Evolutionary conservation across 2,888 invertebrate species (phyloP).

Genomic region (Sclerodermus sp.): DNA sequence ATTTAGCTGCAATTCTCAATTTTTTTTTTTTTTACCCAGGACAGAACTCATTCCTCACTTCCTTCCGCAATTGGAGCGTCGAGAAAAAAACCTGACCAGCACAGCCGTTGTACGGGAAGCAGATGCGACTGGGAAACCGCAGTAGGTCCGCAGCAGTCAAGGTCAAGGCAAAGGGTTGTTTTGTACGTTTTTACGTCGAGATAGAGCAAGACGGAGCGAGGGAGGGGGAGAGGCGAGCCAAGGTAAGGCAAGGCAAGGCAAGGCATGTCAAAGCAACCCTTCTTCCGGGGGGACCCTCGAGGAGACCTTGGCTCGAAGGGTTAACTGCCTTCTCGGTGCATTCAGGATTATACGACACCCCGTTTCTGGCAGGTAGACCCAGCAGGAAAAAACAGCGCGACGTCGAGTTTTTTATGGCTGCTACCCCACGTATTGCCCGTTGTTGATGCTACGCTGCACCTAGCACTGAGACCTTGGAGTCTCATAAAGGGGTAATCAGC

Average conservation of each 20-base stretch:
- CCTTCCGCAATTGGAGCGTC: no score
- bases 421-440: neutral
- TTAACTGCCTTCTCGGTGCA: constrained; percentile 32
- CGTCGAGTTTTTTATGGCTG: constrained; percentile 11
- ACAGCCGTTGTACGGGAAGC: no score
- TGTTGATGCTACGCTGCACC: neutral
- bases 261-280: constrained; percentile 46
- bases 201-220: no score
- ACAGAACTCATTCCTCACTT: no score
- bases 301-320: constrained; percentile 27
- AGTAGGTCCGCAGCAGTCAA: no score
- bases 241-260: no score
- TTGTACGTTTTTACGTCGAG: constrained; percentile 15
- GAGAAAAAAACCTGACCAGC: no score
- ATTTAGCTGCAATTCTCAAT: no score
- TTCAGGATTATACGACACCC: constrained; percentile 34
- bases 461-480: constrained; percentile 45
- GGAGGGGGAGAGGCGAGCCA: constrained; percentile 22
- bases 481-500: constrained; percentile 57
- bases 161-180: constrained; percentile 29
- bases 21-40: no score
- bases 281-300: constrained; percentile 29
- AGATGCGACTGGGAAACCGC: no score
- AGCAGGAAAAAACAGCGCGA: neutral
- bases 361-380: constrained; percentile 21